Base-by-base conservation (phyloP, 2,888 invertebrate genomes). In the Hirtodrosophila histrioides region DNA sequence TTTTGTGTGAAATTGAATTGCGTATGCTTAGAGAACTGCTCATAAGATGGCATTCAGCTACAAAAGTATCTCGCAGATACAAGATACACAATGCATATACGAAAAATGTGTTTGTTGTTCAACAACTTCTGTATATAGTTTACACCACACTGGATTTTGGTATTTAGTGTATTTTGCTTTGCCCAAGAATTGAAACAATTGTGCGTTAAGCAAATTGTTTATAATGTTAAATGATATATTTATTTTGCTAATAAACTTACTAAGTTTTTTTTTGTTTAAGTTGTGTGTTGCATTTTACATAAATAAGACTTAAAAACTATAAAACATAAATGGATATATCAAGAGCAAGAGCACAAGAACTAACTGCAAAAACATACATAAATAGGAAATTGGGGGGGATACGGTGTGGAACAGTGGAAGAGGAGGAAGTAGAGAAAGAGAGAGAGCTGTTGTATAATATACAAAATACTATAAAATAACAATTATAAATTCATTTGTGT, bases 171-270 rank as follows among this genome's bases (percentile, higher is more conserved):
- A 36, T 61, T 57, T 68, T 53, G 17, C 5, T 49, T 49, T 56
- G 56, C 40, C 76, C 41, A 51, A 56, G 45, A 53, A 57, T 65
- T 55, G 12, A 70, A 69, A 70, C 49, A 64, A 74, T 64, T 53
- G 62, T 43, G 46, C 43, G 44, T 53, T 33, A 67, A 68, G 68
- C 69, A 57, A 75, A 66, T 64, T 46, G 44, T 57, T 66, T 48
- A 55, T 68, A 64, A 63, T 62, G 61, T 82, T 68, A 82, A 85
- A 85, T 82, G 65, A 82, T 77, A 82, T 77, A 62, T 65, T 69
- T 75, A 81, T 77, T 82, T 85, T 69, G 75, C 86, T 85, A 85
- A 85, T 85, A 85, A 82, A 82, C 79, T 72, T 82, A 85, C 83
- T 85, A 79, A 85, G 54, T 76, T 36, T 54, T 8, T 69, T 58